phyloP scores from a whole-genome alignment of 2,113 vertebrate genomes.

The Taurulus bubalis region DNA sequence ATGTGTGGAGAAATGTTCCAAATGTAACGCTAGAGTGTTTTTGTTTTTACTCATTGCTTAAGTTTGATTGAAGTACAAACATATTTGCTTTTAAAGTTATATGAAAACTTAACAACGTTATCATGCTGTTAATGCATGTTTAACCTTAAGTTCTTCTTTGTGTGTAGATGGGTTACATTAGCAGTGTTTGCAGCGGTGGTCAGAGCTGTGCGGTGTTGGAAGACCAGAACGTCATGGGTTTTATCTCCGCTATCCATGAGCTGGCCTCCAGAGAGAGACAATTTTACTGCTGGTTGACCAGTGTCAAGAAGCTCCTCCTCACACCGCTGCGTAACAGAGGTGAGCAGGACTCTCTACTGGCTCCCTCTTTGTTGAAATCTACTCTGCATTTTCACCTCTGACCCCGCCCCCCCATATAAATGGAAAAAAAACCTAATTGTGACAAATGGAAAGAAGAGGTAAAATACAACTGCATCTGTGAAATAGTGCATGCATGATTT shows the following conservation, averaged over 20 bases:
- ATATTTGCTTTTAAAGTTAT: background rate
- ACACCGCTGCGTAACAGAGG: conserved; percentile 89
- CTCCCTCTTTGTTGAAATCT: background rate
- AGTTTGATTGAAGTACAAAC: background rate
- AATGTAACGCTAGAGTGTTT: background rate
- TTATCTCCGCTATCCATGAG: conserved; percentile 92
- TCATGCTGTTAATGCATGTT: background rate
- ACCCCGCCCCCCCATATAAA: background rate
- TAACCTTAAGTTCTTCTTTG: background rate
- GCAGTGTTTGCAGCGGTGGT: conserved; percentile 89
- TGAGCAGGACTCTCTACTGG: conserved; percentile 63
- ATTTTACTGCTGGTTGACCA: conserved; percentile 88
- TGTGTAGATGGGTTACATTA: conserved; percentile 91
- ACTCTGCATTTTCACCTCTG: background rate
- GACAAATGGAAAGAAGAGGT: background rate
- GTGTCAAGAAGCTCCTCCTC: conserved; percentile 89
- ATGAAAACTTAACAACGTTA: background rate
- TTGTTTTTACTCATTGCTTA: background rate
- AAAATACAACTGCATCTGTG: background rate
- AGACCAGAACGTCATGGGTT: conserved; percentile 93
- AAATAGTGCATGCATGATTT: background rate
- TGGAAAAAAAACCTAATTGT: too few relatives aligned
- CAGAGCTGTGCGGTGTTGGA: conserved; percentile 86
- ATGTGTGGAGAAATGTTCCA: conserved; percentile 18
- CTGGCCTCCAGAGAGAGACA: conserved; percentile 91